These are phyloP conservation scores for Meloidogyne exigua DNA, from an alignment of 1,140 invertebrate species.

Conservation along the genomic window DNA sequence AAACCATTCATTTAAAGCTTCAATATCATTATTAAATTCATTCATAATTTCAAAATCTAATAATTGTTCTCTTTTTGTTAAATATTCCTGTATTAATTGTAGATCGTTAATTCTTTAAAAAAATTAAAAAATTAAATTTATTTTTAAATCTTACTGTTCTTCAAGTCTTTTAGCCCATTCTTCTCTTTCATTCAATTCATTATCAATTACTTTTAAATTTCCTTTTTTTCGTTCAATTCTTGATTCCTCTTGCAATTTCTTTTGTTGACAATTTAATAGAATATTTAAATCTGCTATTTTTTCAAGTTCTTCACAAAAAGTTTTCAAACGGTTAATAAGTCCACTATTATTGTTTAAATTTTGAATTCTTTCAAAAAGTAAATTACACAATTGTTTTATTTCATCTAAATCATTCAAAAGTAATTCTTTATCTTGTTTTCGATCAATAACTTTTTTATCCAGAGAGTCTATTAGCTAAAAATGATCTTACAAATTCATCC, in stretches of 20 bases:
- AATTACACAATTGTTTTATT: slow-evolving; percentile 10
- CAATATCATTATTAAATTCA: slow-evolving; percentile 11
- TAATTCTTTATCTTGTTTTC: slow-evolving; percentile 19
- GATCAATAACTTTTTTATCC: slow-evolving; percentile 7
- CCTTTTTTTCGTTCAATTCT: neutral
- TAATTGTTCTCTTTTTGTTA: slow-evolving; percentile 8
- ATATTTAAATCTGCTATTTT: slow-evolving; percentile 17
- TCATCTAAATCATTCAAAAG: slow-evolving; percentile 15
- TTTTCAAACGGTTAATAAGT: neutral
- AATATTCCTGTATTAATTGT: neutral
- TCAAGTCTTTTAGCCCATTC: neutral
- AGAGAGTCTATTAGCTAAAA: slow-evolving; percentile 18
- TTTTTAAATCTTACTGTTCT: slow-evolving; percentile 9
- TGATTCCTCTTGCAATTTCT: neutral
- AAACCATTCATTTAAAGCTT: slow-evolving; percentile 20
- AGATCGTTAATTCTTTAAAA: slow-evolving; percentile 12
- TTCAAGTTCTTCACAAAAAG: slow-evolving; percentile 2
- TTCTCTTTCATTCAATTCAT: neutral
- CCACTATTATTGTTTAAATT: neutral
- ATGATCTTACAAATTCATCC: neutral
- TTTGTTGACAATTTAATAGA: slow-evolving; percentile 6
- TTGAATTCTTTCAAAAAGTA: slow-evolving; percentile 9
- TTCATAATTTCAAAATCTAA: slow-evolving; percentile 17
- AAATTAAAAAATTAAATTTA: neutral
- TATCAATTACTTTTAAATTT: neutral